phyloP scores from a whole-genome alignment of 2,797 vertebrate genomes.

The Cirrhinus molitorella region DNA sequence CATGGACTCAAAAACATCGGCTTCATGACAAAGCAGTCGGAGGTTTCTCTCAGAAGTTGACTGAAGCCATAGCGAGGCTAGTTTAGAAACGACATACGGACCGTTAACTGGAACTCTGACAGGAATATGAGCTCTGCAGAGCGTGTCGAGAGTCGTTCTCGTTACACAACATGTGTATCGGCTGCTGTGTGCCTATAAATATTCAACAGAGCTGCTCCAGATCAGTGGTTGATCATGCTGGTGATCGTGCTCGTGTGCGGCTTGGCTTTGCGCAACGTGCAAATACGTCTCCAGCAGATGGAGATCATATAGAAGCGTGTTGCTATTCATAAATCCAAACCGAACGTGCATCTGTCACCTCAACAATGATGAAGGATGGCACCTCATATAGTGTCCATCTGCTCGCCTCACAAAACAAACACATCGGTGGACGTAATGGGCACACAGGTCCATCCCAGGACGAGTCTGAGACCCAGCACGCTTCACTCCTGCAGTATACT shows the following conservation, averaged over 20 bases:
- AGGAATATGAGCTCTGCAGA: not conserved
- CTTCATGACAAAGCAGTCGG: not conserved
- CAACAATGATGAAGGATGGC: conserved; percentile 46
- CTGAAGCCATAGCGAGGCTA: too few relatives aligned
- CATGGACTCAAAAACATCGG: not conserved
- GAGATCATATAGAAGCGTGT: conserved; percentile 30
- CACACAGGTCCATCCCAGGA: not conserved
- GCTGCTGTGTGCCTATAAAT: not conserved
- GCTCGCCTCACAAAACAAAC: conserved; percentile 33
- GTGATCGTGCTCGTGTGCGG: not conserved
- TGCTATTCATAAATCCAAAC: conserved; percentile 33
- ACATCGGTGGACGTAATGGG: not conserved
- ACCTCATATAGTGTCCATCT: conserved; percentile 55
- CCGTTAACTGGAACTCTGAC: not conserved
- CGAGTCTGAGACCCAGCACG: not conserved
- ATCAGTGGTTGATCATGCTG: not conserved
- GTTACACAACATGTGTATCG: not conserved
- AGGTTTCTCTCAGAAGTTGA: not conserved
- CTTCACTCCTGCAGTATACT: not conserved
- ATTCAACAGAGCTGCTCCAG: not conserved
- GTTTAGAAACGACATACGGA: not conserved
- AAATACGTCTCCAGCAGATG: conserved; percentile 6
- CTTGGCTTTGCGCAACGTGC: not conserved
- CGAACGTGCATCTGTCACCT: conserved; percentile 34
- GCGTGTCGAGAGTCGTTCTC: not conserved